Evolutionary conservation across 1,140 invertebrate genomes (phyloP).

Genomic region (Drosophila insularis): DNA sequence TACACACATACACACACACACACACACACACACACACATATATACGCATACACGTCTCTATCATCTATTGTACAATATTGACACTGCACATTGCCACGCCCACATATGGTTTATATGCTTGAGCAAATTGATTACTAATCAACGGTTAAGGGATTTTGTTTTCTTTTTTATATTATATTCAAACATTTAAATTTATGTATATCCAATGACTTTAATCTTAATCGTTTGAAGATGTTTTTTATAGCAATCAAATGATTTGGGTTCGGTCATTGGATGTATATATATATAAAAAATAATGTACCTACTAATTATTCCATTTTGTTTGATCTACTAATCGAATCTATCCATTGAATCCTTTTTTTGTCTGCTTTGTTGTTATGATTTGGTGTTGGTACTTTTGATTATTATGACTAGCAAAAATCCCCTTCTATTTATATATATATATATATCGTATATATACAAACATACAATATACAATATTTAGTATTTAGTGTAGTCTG

Average conservation of each 20-base stretch:
- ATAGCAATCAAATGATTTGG: background rate
- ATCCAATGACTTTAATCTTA: background rate
- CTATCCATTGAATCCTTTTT: slow-evolving; percentile 41
- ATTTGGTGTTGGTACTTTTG: slow-evolving; percentile 38
- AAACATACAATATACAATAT: too few species aligned
- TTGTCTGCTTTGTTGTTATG: slow-evolving; percentile 48
- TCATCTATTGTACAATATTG: slow-evolving; percentile 49
- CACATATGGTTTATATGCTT: slow-evolving; percentile 48
- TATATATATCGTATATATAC: slow-evolving; percentile 3
- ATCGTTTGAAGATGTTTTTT: too few species aligned
- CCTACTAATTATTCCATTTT: slow-evolving; percentile 3
- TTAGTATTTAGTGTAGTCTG: background rate
- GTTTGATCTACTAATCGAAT: slow-evolving; percentile 21
- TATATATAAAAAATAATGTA: too few species aligned
- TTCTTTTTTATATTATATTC: slow-evolving; percentile 30
- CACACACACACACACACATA: slow-evolving; percentile 26
- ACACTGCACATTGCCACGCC: slow-evolving; percentile 59
- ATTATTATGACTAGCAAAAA: slow-evolving; percentile 1
- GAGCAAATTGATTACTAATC: slow-evolving; percentile 63
- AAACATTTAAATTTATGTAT: slow-evolving; percentile 12
- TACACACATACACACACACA: slow-evolving; percentile 18
- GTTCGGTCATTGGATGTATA: background rate
- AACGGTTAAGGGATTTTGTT: slow-evolving; percentile 28
- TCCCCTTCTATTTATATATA: background rate
- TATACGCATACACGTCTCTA: slow-evolving; percentile 6